Percentiles rank a stretch among this genome's conserved stretches.
phyloP scores from a whole-genome alignment of 1,140 invertebrate species.

The Pogonognathellus flavescens region DNA sequence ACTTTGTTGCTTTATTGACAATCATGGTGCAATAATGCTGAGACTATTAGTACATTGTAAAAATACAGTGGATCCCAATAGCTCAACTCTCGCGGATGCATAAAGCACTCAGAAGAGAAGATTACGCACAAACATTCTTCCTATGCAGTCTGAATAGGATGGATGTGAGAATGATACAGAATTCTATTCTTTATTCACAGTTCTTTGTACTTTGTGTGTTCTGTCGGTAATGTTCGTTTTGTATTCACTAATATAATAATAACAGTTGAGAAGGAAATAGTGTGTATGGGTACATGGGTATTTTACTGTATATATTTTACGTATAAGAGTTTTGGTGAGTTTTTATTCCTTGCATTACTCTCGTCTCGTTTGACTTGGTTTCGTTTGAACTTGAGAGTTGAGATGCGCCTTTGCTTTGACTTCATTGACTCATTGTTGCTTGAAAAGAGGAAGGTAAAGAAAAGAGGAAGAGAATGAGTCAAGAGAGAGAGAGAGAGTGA shows the following conservation, averaged over 20 bases:
- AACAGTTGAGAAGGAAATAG: too few relatives aligned
- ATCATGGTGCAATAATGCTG: background rate
- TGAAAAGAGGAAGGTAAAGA: conserved; percentile 39
- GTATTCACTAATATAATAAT: too few relatives aligned
- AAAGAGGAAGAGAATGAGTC: background rate
- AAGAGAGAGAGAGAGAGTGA: too few relatives aligned
- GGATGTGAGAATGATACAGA: conserved; percentile 29
- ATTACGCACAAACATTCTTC: background rate
- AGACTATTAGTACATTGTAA: background rate
- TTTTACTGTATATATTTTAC: too few relatives aligned
- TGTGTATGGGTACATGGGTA: too few relatives aligned
- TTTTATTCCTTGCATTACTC: background rate
- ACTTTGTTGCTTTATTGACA: background rate
- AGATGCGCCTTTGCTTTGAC: conserved; percentile 27
- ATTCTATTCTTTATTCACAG: background rate
- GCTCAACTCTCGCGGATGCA: too few relatives aligned
- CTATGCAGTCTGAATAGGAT: background rate
- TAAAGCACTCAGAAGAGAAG: too few relatives aligned
- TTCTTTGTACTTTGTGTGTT: conserved; percentile 14
- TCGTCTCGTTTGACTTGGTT: background rate
- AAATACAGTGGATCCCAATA: background rate
- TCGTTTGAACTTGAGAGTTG: background rate
- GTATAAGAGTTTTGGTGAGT: too few relatives aligned
- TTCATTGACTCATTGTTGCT: conserved; percentile 18
- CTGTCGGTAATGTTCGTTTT: conserved; percentile 37